Conservation (phyloP, 2,113 vertebrate species). For the Pomatorhinus ruficollis region DNA sequence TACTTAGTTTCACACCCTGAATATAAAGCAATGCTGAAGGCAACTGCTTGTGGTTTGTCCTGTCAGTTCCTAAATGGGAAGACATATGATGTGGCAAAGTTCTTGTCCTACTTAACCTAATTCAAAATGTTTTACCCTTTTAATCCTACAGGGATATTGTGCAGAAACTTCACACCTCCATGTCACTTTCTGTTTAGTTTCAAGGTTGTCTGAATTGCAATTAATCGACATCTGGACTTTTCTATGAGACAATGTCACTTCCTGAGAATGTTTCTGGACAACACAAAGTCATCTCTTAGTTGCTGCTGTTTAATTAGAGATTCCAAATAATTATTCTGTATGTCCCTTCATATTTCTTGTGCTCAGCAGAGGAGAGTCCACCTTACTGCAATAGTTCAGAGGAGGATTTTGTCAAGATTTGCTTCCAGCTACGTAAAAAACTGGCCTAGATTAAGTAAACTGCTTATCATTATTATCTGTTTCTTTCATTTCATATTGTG, state of each 20-base stretch:
- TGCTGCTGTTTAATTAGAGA: slow-evolving; percentile 33
- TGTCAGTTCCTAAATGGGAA: slow-evolving; percentile 60
- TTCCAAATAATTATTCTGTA: slow-evolving; percentile 21
- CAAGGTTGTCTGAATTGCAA: slow-evolving; percentile 37
- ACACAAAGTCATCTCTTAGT: slow-evolving; percentile 12
- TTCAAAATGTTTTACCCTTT: slow-evolving; percentile 8
- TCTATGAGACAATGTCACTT: slow-evolving; percentile 46
- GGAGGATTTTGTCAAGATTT: not conserved
- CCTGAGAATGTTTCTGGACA: slow-evolving; percentile 28
- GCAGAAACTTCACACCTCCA: slow-evolving; percentile 29
- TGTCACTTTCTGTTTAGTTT: slow-evolving; percentile 53
- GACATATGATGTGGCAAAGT: slow-evolving; percentile 43
- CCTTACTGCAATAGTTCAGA: not conserved
- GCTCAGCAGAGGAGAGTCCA: not conserved
- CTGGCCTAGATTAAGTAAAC: not conserved
- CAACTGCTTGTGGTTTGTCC: slow-evolving; percentile 52
- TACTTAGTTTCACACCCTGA: slow-evolving; percentile 27
- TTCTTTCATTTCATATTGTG: not conserved
- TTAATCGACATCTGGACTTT: slow-evolving; percentile 47
- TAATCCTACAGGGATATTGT: slow-evolving; percentile 44
- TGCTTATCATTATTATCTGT: not conserved
- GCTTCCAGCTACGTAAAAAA: not conserved
- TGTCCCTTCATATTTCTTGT: not conserved
- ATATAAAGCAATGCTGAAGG: slow-evolving; percentile 41
- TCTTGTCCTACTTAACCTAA: slow-evolving; percentile 60